Conservation (phyloP, 2,888 invertebrate genomes). For the Petrolisthes cinctipes region DNA sequence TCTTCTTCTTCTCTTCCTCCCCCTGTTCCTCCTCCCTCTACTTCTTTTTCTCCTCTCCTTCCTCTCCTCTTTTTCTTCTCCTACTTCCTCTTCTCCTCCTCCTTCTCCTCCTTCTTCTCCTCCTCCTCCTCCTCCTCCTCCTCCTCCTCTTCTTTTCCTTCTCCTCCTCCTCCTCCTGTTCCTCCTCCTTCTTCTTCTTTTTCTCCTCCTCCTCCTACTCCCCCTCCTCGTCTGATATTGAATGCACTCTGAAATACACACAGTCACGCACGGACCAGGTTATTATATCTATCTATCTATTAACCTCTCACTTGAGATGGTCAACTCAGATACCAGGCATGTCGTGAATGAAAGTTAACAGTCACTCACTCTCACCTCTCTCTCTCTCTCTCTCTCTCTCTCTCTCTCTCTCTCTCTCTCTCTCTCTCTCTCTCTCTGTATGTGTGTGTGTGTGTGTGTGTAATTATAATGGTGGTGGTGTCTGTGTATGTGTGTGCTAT, state of each 20-base stretch:
- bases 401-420: conserved; percentile 23
- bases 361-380: background rate
- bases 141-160: background rate
- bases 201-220: background rate
- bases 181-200: background rate
- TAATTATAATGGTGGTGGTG: too few species aligned
- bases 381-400: conserved; percentile 15
- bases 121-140: conserved; percentile 8
- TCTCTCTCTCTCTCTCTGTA: conserved; percentile 10
- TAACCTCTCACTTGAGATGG: conserved; percentile 1
- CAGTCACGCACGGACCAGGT: background rate
- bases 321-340: too few species aligned
- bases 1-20: background rate
- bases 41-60: background rate
- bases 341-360: background rate
- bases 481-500: too few species aligned
- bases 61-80: background rate
- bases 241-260: background rate
- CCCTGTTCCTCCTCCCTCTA: background rate
- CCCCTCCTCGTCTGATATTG: background rate
- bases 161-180: background rate
- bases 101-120: background rate
- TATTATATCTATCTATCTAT: background rate
- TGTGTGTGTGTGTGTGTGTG: too few species aligned
- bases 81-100: too few species aligned